Base-by-base conservation (phyloP, 2,888 invertebrate species). In the Sarcophaga subvicina region DNA sequence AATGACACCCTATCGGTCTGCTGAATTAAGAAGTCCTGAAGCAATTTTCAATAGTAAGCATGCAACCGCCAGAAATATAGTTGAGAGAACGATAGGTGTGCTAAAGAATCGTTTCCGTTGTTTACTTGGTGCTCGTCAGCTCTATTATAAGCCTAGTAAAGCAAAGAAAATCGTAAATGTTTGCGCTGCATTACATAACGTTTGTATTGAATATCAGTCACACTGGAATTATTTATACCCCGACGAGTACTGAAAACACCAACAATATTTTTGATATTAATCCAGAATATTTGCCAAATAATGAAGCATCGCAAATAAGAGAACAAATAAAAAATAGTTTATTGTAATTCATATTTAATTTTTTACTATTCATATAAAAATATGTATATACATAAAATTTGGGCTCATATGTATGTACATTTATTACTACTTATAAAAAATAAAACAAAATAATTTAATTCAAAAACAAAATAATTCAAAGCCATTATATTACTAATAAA, bases 1-100 rank as follows among this genome's bases (percentile, higher is more conserved):
- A 69, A 80, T 86, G 83, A 86, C 85, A 12, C 77, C 85, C 6
- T 85, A 81, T 75, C 27, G 79, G 6, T 62, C 62, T 2, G n/a
- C 70, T 64, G n/a, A 12, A 20, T 73, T 69, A 63, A 25, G 79
- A 69, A 73, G 81, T 60, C 22, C 73, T 69, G 81, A 82, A 60
- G 66, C 63, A 37, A 59, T 66, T 64, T 86, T 72, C 49, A 87
- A 87, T 25, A 63, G n/a, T 3, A 79, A 47, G 37, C 82, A 82
- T 64, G 66, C 79, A 22, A 81, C 73, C n/a, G 78, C 80, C 4
- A 67, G 71, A 49, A 78, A 83, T 62, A 75, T 84, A 25, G 37
- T 81, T 0, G 86, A 80, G 66, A 59, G 86, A 27, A 78, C 70
- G 4, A 83, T 80, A 37, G 83, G 78, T 66, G 72, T 83, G 3